Evolutionary conservation across 2,113 vertebrate genomes (phyloP).

Genomic region (Sinocyclocheilus anshuiensis): DNA sequence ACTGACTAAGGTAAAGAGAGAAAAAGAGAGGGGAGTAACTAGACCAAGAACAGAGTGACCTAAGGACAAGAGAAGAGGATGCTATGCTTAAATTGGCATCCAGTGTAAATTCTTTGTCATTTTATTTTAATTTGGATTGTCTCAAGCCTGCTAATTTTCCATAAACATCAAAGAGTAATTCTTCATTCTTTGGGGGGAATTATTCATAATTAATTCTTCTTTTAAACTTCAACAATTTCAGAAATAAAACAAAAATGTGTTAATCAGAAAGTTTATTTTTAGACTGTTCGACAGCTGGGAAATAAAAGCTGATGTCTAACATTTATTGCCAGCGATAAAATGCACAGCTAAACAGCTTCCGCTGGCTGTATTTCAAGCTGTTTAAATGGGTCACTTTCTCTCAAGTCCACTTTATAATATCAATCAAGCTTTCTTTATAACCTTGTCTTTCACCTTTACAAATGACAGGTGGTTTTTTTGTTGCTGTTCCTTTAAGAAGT

Average conservation of each 20-base stretch:
- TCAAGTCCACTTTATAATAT: background rate
- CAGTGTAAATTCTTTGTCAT: slow-evolving; percentile 3
- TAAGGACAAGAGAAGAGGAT: slow-evolving; percentile 16
- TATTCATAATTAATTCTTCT: slow-evolving; percentile 19
- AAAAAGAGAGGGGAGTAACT: slow-evolving; percentile 31
- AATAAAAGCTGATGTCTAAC: background rate
- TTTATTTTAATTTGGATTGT: slow-evolving; percentile 27
- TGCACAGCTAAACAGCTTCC: background rate
- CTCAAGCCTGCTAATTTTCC: slow-evolving; percentile 28
- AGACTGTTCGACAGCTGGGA: background rate
- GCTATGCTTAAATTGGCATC: slow-evolving; percentile 37
- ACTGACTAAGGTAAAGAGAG: slow-evolving; percentile 9
- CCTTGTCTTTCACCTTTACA: background rate
- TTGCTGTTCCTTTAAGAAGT: background rate
- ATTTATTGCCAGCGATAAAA: slow-evolving; percentile 13
- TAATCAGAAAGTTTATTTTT: background rate
- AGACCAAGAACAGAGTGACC: slow-evolving; percentile 31
- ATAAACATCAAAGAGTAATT: slow-evolving; percentile 43
- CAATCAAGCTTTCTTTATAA: background rate
- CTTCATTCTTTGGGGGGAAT: slow-evolving; percentile 28
- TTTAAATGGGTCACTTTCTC: slow-evolving; percentile 20
- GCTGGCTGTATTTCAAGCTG: background rate
- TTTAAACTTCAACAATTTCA: slow-evolving; percentile 21
- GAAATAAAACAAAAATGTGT: slow-evolving; percentile 9
- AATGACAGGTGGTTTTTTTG: background rate